Evolutionary conservation across 2,797 vertebrate species (phyloP).

Genomic region (Sphenopsis melanotis): DNA sequence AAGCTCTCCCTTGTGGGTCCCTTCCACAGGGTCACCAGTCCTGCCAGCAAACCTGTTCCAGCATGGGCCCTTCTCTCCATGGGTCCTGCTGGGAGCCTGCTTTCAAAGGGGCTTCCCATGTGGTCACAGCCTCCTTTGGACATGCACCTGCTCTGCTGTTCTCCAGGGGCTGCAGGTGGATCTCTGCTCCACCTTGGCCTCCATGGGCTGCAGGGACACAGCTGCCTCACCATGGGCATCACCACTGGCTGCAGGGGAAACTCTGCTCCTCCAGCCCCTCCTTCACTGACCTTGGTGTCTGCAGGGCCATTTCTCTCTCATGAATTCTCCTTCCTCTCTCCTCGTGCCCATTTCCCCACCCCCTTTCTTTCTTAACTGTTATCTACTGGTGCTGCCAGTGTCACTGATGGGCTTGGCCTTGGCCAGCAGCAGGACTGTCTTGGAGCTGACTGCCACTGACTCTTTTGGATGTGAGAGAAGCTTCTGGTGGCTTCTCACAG

Average conservation of each 20-base stretch:
- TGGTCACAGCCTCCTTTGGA: neutral
- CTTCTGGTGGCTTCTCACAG: neutral
- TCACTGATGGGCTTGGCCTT: neutral
- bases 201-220: neutral
- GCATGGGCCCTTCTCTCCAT: neutral
- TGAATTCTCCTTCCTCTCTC: neutral
- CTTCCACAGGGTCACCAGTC: neutral
- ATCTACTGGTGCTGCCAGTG: neutral
- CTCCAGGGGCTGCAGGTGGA: neutral
- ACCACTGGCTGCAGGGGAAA: neutral
- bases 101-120: rapidly evolving
- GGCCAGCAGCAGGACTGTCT: neutral
- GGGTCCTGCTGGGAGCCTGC: neutral
- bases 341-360: neutral
- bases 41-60: neutral
- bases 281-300: neutral
- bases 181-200: neutral
- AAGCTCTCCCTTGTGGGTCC: neutral
- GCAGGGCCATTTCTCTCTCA: neutral
- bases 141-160: neutral
- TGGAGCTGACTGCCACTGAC: neutral
- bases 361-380: neutral
- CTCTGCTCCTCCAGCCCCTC: neutral
- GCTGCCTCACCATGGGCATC: neutral
- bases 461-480: neutral